Percentiles rank a stretch among this genome's conserved stretches.
These are phyloP conservation scores for Coracias cyanogaster DNA, from an alignment of 2,797 vertebrate genomes.

Conservation along the genomic window DNA sequence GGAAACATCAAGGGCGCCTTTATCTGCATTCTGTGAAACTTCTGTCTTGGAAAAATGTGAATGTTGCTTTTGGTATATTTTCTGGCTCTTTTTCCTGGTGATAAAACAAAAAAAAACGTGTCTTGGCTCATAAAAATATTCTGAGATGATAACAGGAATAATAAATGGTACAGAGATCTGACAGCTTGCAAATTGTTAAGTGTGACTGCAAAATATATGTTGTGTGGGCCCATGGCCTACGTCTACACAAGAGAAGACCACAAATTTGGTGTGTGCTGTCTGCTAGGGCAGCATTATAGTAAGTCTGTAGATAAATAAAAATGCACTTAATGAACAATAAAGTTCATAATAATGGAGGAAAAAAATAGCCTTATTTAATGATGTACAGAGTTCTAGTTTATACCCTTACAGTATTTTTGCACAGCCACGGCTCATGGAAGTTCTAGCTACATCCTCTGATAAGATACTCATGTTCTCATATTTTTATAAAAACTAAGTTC, in stretches of 20 bases:
- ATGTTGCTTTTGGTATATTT: background rate
- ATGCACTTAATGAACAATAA: background rate
- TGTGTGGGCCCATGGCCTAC: background rate
- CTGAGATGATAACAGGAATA: background rate
- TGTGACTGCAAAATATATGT: background rate
- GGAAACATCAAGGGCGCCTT: background rate
- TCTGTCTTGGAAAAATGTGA: background rate
- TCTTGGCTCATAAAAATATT: background rate
- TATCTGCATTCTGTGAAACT: background rate
- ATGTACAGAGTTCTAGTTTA: background rate
- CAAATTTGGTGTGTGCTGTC: background rate
- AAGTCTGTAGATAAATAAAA: background rate
- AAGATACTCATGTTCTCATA: background rate
- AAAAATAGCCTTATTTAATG: background rate
- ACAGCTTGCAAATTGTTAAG: background rate
- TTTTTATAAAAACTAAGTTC: background rate
- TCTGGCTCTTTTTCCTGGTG: background rate
- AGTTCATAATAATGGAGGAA: background rate
- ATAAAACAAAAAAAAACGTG: background rate
- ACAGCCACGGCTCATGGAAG: background rate
- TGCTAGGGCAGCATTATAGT: background rate
- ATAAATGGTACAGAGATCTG: background rate
- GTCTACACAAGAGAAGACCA: background rate
- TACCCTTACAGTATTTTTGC: background rate
- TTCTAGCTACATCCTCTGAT: background rate